A percentile compares a stretch with the other conserved stretches of the same genome.
Conservation (phyloP, 1,140 invertebrate species). For the Diprion similis region DNA sequence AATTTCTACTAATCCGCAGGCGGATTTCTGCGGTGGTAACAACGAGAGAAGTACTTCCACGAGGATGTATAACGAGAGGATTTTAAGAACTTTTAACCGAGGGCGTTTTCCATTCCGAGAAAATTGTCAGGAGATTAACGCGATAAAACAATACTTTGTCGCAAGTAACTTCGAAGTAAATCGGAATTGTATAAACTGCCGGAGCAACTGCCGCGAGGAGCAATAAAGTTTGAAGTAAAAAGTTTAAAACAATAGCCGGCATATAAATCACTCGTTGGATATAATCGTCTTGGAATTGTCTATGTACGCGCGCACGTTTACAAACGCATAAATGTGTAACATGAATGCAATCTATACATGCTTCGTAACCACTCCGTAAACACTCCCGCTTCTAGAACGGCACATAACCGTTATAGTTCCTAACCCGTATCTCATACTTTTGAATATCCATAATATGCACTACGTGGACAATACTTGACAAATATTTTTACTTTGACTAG, state of each 20-base stretch:
- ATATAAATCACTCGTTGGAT: not conserved
- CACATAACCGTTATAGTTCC: too few species aligned
- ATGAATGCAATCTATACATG: too few species aligned
- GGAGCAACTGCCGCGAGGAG: not conserved
- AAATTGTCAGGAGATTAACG: slow-evolving; percentile 5
- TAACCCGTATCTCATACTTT: too few species aligned
- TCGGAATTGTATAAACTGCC: slow-evolving; percentile 5
- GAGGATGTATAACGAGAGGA: not conserved
- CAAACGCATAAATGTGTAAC: too few species aligned
- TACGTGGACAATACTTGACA: too few species aligned
- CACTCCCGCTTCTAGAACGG: too few species aligned
- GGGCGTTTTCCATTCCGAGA: not conserved
- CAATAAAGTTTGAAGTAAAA: not conserved
- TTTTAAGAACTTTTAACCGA: not conserved
- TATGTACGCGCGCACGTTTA: not conserved
- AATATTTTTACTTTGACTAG: too few species aligned
- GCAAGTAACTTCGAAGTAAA: not conserved
- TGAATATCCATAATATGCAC: too few species aligned
- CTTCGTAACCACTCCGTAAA: too few species aligned
- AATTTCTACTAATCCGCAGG: too few species aligned
- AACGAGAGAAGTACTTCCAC: too few species aligned
- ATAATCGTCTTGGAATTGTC: not conserved
- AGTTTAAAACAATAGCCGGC: not conserved
- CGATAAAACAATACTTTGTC: slow-evolving; percentile 2
- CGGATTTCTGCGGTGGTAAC: too few species aligned